Percentiles rank a stretch among this genome's conserved stretches.
Conservation (phyloP, 2,113 vertebrate species). For the Protomyctophum bolini region DNA sequence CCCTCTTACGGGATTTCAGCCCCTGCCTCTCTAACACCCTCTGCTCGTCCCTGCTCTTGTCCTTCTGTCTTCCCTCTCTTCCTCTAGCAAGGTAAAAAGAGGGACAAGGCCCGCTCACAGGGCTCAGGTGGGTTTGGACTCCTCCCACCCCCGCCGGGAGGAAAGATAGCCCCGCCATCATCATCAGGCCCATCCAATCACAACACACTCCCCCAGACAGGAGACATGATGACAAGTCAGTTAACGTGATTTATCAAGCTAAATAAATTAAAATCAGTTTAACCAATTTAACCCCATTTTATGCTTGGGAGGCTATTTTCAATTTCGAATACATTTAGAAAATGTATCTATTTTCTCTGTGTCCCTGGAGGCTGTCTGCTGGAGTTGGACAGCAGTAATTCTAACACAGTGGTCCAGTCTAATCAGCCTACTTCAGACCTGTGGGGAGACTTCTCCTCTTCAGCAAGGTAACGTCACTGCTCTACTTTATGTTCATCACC, state of each 20-base stretch:
- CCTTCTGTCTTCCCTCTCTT: background rate
- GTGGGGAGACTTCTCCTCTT: constrained; percentile 91
- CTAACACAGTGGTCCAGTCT: constrained; percentile 70
- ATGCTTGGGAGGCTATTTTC: too few species aligned
- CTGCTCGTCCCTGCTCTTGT: background rate
- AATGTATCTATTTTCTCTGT: background rate
- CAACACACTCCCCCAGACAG: constrained; percentile 69
- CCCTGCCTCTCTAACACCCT: too few species aligned
- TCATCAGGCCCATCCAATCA: constrained; percentile 70
- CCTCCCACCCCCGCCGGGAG: constrained; percentile 91
- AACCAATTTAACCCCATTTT: too few species aligned
- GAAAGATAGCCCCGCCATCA: constrained; percentile 82
- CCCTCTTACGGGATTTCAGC: too few species aligned
- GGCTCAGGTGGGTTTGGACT: constrained; percentile 85
- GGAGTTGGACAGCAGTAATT: constrained; percentile 75
- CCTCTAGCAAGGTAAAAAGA: constrained; percentile 85
- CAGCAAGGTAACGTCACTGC: constrained; percentile 80
- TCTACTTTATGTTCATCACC: too few species aligned
- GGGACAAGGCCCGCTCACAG: constrained; percentile 84
- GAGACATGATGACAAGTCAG: constrained; percentile 53
- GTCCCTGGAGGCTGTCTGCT: constrained; percentile 64
- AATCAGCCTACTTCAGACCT: constrained; percentile 76
- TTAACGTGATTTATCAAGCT: too few species aligned
- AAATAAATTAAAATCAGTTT: too few species aligned
- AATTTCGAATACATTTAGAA: too few species aligned